phyloP scores from a whole-genome alignment of 2,113 vertebrate species.

The Panurus biarmicus region DNA sequence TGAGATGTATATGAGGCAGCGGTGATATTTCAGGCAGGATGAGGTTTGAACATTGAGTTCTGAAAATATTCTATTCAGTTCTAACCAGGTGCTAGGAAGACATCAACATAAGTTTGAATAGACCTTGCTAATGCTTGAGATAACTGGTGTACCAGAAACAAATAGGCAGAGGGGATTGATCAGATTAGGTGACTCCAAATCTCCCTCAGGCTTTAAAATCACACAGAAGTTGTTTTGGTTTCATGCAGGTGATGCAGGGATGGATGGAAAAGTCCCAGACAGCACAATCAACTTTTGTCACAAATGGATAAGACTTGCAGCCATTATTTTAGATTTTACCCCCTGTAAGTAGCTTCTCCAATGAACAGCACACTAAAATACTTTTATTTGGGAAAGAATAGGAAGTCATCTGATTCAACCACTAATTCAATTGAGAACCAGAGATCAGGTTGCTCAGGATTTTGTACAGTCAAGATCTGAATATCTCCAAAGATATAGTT shows the following conservation, averaged over 20 bases:
- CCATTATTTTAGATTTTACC: background rate
- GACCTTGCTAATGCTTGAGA: background rate
- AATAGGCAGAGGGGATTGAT: fast-evolving
- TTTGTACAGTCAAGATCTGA: background rate
- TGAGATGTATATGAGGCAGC: background rate
- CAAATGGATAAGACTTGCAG: background rate
- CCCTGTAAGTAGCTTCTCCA: background rate
- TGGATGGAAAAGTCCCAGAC: background rate
- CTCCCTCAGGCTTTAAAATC: background rate
- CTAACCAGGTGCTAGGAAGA: background rate
- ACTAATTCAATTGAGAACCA: background rate
- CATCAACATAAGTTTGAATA: background rate
- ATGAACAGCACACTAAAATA: background rate
- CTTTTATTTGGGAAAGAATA: background rate
- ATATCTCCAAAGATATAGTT: background rate
- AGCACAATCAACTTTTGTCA: background rate
- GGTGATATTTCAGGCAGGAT: background rate
- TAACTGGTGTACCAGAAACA: background rate
- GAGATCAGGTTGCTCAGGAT: background rate
- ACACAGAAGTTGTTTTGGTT: background rate
- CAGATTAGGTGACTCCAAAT: background rate
- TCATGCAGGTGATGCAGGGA: background rate
- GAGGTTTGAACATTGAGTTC: background rate
- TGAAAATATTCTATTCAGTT: background rate
- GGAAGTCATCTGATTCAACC: background rate